phyloP scores from a whole-genome alignment of 2,113 vertebrate genomes.

The Romanogobio albipinnatus region DNA sequence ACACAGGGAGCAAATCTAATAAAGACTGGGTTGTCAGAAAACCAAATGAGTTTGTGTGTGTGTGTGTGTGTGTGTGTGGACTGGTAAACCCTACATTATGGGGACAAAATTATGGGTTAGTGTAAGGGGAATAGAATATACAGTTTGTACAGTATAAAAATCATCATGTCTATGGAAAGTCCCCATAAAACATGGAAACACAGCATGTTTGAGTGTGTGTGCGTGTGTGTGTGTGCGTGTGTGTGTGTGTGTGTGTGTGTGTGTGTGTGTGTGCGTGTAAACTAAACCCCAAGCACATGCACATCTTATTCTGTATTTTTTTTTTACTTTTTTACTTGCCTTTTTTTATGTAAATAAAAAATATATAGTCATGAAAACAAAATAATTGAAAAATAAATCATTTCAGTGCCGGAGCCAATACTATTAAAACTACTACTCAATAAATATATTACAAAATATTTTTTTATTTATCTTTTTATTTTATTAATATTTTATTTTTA shows the following conservation, averaged over 20 bases:
- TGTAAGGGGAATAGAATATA: no score
- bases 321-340: no score
- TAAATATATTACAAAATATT: neutral
- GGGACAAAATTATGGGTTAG: no score
- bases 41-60: neutral
- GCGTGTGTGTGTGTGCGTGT: no score
- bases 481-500: neutral
- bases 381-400: neutral
- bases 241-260: no score
- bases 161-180: no score
- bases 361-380: neutral
- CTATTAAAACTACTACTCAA: neutral
- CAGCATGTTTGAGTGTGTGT: no score
- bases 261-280: neutral
- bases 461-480: neutral
- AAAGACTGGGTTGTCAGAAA: slow-evolving; percentile 60
- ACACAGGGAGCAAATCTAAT: slow-evolving; percentile 60
- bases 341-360: neutral
- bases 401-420: neutral
- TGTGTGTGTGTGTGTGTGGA: neutral
- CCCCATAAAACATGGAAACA: no score
- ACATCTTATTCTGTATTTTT: neutral
- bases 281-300: neutral
- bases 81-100: no score
- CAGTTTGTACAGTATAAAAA: no score